Percentiles rank a stretch among this genome's conserved stretches.
These are phyloP conservation scores for Spheniscus mendiculus DNA, from an alignment of 2,113 vertebrate species.

Conservation along the genomic window DNA sequence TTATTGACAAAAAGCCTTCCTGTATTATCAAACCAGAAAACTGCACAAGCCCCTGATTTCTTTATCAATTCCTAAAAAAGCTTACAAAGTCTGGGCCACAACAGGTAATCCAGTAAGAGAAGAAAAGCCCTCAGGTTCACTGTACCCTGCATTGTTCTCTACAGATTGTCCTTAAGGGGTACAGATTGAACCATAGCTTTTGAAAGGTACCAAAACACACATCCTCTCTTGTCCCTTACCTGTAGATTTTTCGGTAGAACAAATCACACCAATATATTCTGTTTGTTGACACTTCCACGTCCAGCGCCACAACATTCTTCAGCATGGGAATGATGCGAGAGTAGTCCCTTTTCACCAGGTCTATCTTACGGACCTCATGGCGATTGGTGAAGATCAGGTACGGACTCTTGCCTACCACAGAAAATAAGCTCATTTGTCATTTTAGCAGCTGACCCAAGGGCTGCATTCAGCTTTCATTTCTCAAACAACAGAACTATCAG, in stretches of 20 bases:
- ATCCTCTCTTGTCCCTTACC: constrained; percentile 70
- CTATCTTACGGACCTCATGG: constrained; percentile 92
- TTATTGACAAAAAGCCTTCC: neutral
- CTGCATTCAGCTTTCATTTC: neutral
- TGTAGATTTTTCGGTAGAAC: constrained; percentile 95
- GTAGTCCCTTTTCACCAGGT: constrained; percentile 91
- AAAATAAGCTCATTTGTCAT: neutral
- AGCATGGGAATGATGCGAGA: constrained; percentile 90
- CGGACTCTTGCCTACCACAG: constrained; percentile 84
- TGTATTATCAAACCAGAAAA: neutral
- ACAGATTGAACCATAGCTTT: neutral
- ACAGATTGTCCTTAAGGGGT: neutral
- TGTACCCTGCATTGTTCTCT: neutral
- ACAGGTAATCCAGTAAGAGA: neutral
- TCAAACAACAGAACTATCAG: neutral
- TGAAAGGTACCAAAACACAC: neutral
- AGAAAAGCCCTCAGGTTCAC: neutral
- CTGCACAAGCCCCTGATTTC: neutral
- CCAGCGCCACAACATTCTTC: constrained; percentile 94
- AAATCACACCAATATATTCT: constrained; percentile 98
- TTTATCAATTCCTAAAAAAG: neutral
- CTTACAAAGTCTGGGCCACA: neutral
- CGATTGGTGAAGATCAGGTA: constrained; percentile 97
- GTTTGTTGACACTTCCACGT: constrained; percentile 92
- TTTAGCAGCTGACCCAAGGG: neutral